Evolutionary conservation across 2,113 vertebrate genomes (phyloP), one percentile per base, ranked within the genome.

Genomic region (Tiliqua scincoides): DNA sequence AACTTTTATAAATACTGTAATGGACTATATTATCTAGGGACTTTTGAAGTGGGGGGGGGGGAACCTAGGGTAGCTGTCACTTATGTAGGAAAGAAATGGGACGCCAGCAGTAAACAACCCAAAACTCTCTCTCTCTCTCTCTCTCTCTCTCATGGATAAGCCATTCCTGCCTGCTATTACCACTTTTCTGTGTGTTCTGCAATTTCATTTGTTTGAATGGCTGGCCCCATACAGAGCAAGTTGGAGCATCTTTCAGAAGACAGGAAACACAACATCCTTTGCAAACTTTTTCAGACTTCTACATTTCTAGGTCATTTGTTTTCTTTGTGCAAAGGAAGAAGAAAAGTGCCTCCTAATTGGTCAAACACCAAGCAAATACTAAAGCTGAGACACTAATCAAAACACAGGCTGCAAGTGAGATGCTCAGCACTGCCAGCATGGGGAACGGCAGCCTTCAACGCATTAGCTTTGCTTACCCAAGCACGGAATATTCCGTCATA

Each of bases 291-390:
- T 77, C 59, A 85, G 79, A 79, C 15, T 15, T 72, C 57, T 76
- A 0, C 40, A 76, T 74, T 91, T 54, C 73, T 9, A 25, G 30
- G 10, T 61, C 76, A 81, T 23, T n/a, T 63, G 1, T 48, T 11
- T 25, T 48, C 20, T 75, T 84, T 43, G 0, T 2, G 62, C 75
- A 0, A 27, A 92, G 88, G 91, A 27, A 9, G 77, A 88, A 37
- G 88, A 5, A 81, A 78, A 90, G 88, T 0, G 20, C 14, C 52
- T 75, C 30, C 85, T 40, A 84, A 57, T 48, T 80, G 52, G 10
- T 88, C 54, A 89, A 84, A 54, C 61, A 70, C 0, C 65, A 91
- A 78, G 54, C 85, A 84, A 89, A 83, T 59, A 86, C 43, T 0
- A 83, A 43, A 52, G 48, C 57, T 8, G 25, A 67, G 81, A 82